phyloP scores from a whole-genome alignment of 2,113 vertebrate species.

The Chionis minor region DNA sequence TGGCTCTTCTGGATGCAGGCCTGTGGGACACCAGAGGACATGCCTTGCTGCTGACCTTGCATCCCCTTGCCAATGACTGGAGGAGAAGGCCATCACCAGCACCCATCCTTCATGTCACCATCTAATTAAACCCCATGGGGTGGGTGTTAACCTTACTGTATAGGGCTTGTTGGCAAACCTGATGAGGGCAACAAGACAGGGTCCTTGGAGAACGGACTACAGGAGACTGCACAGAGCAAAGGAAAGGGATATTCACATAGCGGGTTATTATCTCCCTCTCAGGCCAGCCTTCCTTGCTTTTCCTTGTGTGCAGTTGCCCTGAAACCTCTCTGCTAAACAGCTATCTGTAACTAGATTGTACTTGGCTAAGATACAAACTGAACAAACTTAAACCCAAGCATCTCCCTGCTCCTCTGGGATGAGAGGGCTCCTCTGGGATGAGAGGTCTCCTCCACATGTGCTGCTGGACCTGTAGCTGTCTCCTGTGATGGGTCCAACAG shows the following conservation, averaged over 20 bases:
- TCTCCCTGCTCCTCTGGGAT: not conserved
- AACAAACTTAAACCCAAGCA: not conserved
- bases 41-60: not conserved
- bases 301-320: not conserved
- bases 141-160: not conserved
- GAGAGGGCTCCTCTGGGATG: not conserved
- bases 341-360: not conserved
- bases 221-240: not conserved
- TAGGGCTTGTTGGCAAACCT: not conserved
- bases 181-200: not conserved
- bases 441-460: not conserved
- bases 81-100: not conserved
- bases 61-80: not conserved
- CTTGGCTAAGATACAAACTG: not conserved
- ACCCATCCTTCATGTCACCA: not conserved
- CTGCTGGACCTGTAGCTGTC: not conserved
- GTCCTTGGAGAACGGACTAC: not conserved
- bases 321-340: not conserved
- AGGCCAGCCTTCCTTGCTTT: not conserved
- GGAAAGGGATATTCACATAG: not conserved
- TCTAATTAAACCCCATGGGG: not conserved
- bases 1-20: not conserved
- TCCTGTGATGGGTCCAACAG: not conserved
- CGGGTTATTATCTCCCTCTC: not conserved
- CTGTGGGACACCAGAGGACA: not conserved